These are phyloP conservation scores for Chaunax sp. DNA, from an alignment of 2,797 vertebrate species.

Conservation along the genomic window DNA sequence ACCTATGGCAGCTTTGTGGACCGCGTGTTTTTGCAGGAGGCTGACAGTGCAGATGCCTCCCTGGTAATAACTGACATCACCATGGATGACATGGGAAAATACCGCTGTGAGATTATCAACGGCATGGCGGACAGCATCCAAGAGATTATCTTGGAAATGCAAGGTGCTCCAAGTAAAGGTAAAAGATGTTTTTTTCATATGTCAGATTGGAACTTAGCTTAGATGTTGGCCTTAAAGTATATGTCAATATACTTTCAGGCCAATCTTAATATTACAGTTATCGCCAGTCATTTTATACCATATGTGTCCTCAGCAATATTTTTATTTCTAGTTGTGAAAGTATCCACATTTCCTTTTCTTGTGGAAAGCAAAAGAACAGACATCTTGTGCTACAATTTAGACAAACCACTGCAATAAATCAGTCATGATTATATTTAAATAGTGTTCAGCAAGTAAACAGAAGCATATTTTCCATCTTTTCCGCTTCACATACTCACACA, in stretches of 20 bases:
- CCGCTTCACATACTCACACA: constrained; percentile 2
- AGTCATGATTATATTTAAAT: constrained; percentile 32
- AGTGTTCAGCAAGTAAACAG: constrained; percentile 36
- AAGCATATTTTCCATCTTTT: constrained; percentile 37
- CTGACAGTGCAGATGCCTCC: constrained; percentile 87
- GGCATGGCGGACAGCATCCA: constrained; percentile 87
- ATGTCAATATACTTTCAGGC: too few species aligned
- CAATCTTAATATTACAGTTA: too few species aligned
- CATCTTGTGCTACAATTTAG: constrained; percentile 33
- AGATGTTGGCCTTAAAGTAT: background rate
- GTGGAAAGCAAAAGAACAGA: constrained; percentile 8
- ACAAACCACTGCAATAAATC: constrained; percentile 9
- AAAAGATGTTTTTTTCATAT: constrained; percentile 26
- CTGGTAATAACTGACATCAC: constrained; percentile 85
- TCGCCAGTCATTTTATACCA: too few species aligned
- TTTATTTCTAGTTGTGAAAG: too few species aligned
- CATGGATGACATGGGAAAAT: constrained; percentile 89
- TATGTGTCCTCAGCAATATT: too few species aligned
- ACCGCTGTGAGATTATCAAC: constrained; percentile 91
- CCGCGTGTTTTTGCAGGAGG: constrained; percentile 82
- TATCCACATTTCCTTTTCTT: constrained; percentile 24
- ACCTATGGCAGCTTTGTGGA: constrained; percentile 85
- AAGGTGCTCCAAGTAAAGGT: constrained; percentile 71
- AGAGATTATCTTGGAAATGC: constrained; percentile 86
- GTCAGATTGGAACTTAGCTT: too few species aligned